These are phyloP conservation scores for Montipora foliosa DNA, from an alignment of 64 coral and sea anemone species.

Conservation along the genomic window DNA sequence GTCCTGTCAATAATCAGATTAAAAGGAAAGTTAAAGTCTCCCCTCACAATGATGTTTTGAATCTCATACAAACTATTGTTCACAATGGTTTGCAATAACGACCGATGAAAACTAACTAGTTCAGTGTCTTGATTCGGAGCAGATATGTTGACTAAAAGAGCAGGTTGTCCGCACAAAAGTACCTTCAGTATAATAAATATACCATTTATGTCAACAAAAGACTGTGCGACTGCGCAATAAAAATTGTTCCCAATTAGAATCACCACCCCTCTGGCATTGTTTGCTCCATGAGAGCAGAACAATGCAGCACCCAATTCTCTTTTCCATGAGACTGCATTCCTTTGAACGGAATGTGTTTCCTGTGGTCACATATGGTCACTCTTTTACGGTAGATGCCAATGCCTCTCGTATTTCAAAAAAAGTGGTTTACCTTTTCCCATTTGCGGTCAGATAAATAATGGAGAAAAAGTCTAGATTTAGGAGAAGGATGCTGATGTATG, in stretches of 20 bases:
- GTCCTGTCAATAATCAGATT: neutral
- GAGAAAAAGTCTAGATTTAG: too few species aligned
- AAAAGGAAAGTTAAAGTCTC: neutral
- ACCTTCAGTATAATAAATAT: neutral
- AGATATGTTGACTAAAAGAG: neutral
- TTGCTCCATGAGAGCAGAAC: neutral
- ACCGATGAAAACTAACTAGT: neutral
- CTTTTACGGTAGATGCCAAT: neutral
- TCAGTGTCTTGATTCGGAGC: neutral
- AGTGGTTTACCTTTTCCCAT: too few species aligned
- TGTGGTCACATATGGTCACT: neutral
- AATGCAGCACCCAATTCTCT: neutral
- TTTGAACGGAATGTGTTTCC: too few species aligned
- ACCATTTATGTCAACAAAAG: neutral
- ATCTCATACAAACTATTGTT: neutral
- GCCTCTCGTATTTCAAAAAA: constrained; percentile 1
- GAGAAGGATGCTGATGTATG: too few species aligned
- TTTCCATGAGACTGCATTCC: neutral
- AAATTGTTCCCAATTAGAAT: neutral
- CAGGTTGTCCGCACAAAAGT: neutral
- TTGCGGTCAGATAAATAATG: too few species aligned
- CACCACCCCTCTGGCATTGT: neutral
- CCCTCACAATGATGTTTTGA: neutral
- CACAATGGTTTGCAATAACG: neutral
- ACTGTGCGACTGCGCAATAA: neutral